Evolutionary conservation across 2,888 invertebrate species (phyloP), one percentile per base, ranked within the genome.

Genomic region (Eupithecia pulchellata): DNA sequence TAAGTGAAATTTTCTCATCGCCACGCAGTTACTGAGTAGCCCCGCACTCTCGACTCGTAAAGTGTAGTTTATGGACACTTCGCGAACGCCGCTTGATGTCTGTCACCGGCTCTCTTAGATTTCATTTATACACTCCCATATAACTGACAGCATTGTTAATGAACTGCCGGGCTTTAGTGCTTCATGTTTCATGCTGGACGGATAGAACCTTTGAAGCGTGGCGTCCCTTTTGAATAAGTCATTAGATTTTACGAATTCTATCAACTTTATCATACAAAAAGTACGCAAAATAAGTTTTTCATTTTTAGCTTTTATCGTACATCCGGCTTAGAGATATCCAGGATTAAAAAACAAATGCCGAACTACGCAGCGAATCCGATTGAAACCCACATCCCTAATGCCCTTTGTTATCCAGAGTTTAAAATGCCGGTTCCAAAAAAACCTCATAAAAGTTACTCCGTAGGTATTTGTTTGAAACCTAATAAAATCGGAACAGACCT

Each of bases 401-500:
- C 68, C 57, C 27, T 66, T 72, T 58, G 68, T 69, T 68, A 63
- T 64, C 8, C 39, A 65, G 52, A 64, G 39, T 73, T 69, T 34
- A 61, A 69, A 67, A 69, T n/a, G 27, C 4, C 1, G 3, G 27
- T 62, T 42, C 36, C 13, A 42, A 30, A 55, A 73, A 64, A 69
- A 60, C 32, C 63, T 66, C 63, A 63, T 66, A 69, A 60, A 64
- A 57, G 62, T 52, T 36, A 52, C 55, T 13, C 62, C 39, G 64
- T 61, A 57, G 57, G 57, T 75, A 70, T 75, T 69, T 71, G 71
- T 62, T 42, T 71, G 39, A 52, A 67, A 71, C 68, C 73, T 76
- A 75, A 74, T 79, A 81, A 82, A 82, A 82, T 83, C 85, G 85
- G 87, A 88, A 79, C 81, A 75, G 86, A 88, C 90, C 90, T 90